These are phyloP conservation scores for Dryobota labecula DNA, from an alignment of 2,888 invertebrate genomes.

Conservation along the genomic window DNA sequence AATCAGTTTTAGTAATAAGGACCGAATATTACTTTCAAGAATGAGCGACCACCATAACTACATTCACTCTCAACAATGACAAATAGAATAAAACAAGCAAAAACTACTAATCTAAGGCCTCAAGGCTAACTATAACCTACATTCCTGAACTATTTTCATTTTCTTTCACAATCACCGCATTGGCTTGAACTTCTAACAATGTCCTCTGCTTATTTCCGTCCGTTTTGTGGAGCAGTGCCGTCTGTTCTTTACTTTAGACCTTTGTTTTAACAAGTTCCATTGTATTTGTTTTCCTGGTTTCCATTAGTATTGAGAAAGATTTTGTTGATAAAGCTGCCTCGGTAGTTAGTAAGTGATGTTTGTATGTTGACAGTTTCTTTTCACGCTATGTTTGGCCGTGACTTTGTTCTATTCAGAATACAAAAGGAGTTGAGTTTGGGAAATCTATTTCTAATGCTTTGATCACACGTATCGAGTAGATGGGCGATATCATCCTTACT, in stretches of 20 bases:
- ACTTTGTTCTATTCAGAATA: background rate
- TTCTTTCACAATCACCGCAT: conserved; percentile 38
- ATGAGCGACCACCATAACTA: background rate
- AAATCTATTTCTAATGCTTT: too few species aligned
- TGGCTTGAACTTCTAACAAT: conserved; percentile 50
- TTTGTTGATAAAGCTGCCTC: conserved; percentile 18
- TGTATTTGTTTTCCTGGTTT: conserved; percentile 49
- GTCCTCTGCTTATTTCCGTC: conserved; percentile 49
- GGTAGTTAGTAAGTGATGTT: conserved; percentile 2
- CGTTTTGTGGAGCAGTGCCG: conserved; percentile 31
- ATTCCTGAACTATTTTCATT: conserved; percentile 45
- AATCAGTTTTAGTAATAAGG: background rate
- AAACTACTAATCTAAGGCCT: background rate
- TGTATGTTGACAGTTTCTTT: conserved; percentile 3
- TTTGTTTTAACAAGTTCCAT: conserved; percentile 57
- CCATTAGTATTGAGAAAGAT: conserved; percentile 49
- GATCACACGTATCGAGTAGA: too few species aligned
- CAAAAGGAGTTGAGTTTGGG: background rate
- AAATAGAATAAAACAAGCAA: background rate
- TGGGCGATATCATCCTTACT: too few species aligned
- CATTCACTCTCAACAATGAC: too few species aligned
- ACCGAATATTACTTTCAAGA: background rate
- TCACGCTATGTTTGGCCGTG: background rate
- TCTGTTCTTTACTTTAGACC: conserved; percentile 54
- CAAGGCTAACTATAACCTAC: background rate